Percentiles rank a stretch among this genome's conserved stretches.
Evolutionary conservation across 2,888 invertebrate genomes (phyloP).

Genomic region (Lasius platythorax): DNA sequence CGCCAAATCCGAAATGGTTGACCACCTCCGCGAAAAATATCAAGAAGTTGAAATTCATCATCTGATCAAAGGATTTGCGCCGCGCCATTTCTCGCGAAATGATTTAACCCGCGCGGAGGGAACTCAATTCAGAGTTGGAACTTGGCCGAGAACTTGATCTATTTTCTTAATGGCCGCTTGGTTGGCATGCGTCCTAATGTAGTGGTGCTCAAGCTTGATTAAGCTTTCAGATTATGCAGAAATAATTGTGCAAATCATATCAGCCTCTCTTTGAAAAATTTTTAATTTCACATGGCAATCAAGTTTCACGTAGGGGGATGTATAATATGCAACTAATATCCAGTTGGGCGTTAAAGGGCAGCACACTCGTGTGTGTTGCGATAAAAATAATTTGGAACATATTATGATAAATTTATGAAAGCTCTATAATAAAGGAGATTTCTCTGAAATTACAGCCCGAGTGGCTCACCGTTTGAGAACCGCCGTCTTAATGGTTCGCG

Average conservation of each 20-base stretch:
- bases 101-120: neutral
- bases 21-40: slow-evolving; percentile 29
- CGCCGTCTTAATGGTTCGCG: neutral
- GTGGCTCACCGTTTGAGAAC: neutral
- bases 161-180: slow-evolving; percentile 41
- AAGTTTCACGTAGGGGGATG: neutral
- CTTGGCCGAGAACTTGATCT: slow-evolving; percentile 51
- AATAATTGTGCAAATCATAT: neutral
- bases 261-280: neutral
- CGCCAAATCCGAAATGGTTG: slow-evolving; percentile 17
- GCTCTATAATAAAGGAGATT: neutral
- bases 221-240: neutral
- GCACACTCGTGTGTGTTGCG: neutral
- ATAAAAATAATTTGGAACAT: neutral
- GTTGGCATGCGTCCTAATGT: slow-evolving; percentile 50
- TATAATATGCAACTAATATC: neutral
- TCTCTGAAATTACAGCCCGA: neutral
- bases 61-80: slow-evolving; percentile 49
- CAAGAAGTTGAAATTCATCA: slow-evolving; percentile 28
- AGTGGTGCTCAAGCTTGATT: slow-evolving; percentile 2
- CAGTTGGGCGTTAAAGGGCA: neutral
- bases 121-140: slow-evolving; percentile 38
- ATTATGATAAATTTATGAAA: slow-evolving; percentile 2
- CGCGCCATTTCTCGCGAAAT: slow-evolving; percentile 27
- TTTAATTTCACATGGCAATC: neutral